Evolutionary conservation across 2,888 invertebrate species (phyloP), one percentile per base, ranked within the genome.

Genomic region (Lottia scabra): DNA sequence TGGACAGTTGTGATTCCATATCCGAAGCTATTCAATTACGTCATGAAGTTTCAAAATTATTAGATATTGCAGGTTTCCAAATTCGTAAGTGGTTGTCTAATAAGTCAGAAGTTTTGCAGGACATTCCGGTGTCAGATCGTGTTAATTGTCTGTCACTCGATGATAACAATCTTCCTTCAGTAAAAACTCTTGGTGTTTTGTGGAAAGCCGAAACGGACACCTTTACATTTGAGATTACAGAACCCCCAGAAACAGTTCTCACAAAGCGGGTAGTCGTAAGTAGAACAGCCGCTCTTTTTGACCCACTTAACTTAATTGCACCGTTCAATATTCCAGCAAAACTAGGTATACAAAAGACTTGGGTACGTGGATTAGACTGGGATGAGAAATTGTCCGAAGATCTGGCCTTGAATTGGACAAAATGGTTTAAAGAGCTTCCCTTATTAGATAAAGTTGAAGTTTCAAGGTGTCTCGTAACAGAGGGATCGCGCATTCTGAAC

Each of bases 151-250:
- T 12, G 16, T 0, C 48, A 16, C 19, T 70, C 10, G 30, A 30
- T 26, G 13, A 12, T 30, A 16, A 44, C 46, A 26, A 5, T 19
- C 45, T 67, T 10, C 45, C 63, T 16, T 64, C 66, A 26, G 65
- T 19, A 43, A 62, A 23, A 38, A 27, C n/a, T 44, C 27, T 23
- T 15, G 70, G 65, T 26, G 65, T 70, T 38, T 26, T 26, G 19
- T 70, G 70, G 70, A 19, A 65, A 12, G 70, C 64, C 16, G 63
- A 16, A 13, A 45, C 38, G 10, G 70, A 63, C 44, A 16, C 26
- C 8, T 44, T 66, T 16, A 64, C 65, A 13, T 66, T 30, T 27
- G 16, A 70, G 16, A 16, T 0, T 19, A 15, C 16, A 30, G n/a
- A 27, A 30, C 23, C 23, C 27, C 27, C 23, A 27, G 19, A 16